A percentile compares a stretch with the other conserved stretches of the same genome.
These are phyloP conservation scores for Musca vetustissima DNA, from an alignment of 1,140 invertebrate genomes.

Conservation along the genomic window DNA sequence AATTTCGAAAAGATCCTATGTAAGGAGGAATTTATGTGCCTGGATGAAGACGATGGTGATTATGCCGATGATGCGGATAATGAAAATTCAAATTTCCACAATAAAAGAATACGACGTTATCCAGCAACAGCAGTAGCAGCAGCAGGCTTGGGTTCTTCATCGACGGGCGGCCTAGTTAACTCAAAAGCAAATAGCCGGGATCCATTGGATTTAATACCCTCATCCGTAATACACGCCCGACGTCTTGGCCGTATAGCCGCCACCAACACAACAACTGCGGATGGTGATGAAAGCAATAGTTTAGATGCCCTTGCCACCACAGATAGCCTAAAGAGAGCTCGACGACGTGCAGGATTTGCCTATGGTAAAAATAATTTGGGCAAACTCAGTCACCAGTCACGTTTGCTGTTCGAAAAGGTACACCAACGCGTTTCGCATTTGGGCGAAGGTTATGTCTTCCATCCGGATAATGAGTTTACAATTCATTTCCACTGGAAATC, in stretches of 20 bases:
- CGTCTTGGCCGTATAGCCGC: constrained; percentile 31
- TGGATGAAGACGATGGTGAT: constrained; percentile 45
- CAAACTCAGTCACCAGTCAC: background rate
- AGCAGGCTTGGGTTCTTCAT: constrained; percentile 26
- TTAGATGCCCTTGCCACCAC: constrained; percentile 30
- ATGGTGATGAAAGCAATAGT: constrained; percentile 30
- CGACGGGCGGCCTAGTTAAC: background rate
- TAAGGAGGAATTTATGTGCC: constrained; percentile 52
- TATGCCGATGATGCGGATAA: constrained; percentile 32
- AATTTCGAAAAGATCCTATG: constrained; percentile 55
- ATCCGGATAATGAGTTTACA: constrained; percentile 46
- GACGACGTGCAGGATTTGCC: background rate
- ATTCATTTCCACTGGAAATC: constrained; percentile 50
- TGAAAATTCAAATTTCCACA: constrained; percentile 47
- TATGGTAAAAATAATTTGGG: background rate
- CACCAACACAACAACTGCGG: background rate
- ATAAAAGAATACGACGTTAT: constrained; percentile 26
- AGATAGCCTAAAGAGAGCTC: background rate
- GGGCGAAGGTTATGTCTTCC: constrained; percentile 49
- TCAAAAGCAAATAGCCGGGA: constrained; percentile 27
- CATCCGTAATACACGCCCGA: constrained; percentile 31
- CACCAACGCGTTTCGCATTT: constrained; percentile 29
- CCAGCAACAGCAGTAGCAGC: constrained; percentile 28
- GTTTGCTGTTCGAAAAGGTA: background rate
- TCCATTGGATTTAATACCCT: constrained; percentile 48